phyloP scores from a whole-genome alignment of 1,140 invertebrate species.

The Achroia grisella region DNA sequence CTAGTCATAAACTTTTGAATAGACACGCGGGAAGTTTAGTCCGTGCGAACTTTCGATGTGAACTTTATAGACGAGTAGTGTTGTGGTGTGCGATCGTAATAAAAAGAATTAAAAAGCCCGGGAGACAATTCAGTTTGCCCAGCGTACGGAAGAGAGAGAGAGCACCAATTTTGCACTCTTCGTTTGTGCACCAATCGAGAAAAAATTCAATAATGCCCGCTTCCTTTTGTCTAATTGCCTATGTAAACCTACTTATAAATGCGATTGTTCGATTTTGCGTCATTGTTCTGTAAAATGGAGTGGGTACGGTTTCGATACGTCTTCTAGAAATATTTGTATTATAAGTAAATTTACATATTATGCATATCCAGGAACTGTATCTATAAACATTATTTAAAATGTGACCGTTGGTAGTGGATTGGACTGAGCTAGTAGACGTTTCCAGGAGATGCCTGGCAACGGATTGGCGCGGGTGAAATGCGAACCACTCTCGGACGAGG shows the following conservation, averaged over 20 bases:
- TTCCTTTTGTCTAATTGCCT: constrained; percentile 69
- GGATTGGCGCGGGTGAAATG: constrained; percentile 38
- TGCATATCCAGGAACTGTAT: neutral
- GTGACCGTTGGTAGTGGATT: neutral
- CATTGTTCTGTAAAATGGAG: constrained; percentile 38
- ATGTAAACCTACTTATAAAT: constrained; percentile 55
- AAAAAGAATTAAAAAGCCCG: constrained; percentile 50
- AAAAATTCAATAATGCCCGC: constrained; percentile 69
- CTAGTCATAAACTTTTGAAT: constrained; percentile 41
- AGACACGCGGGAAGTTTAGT: constrained; percentile 26
- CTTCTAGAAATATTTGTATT: constrained; percentile 3
- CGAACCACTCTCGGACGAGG: constrained; percentile 49
- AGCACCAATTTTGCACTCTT: constrained; percentile 53
- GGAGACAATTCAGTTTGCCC: constrained; percentile 21
- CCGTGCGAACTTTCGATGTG: constrained; percentile 14
- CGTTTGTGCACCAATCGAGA: constrained; percentile 66
- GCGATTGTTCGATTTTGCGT: constrained; percentile 38
- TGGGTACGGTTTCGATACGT: constrained; percentile 24
- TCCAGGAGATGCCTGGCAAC: constrained; percentile 52
- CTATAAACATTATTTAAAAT: neutral
- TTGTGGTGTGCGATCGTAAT: constrained; percentile 13
- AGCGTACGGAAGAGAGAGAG: constrained; percentile 46
- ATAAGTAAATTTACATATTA: constrained; percentile 8
- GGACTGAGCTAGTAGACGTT: neutral
- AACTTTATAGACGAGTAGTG: constrained; percentile 14